Evolutionary conservation across 2,797 vertebrate genomes (phyloP).

Genomic region (Acanthurus leucopareius): DNA sequence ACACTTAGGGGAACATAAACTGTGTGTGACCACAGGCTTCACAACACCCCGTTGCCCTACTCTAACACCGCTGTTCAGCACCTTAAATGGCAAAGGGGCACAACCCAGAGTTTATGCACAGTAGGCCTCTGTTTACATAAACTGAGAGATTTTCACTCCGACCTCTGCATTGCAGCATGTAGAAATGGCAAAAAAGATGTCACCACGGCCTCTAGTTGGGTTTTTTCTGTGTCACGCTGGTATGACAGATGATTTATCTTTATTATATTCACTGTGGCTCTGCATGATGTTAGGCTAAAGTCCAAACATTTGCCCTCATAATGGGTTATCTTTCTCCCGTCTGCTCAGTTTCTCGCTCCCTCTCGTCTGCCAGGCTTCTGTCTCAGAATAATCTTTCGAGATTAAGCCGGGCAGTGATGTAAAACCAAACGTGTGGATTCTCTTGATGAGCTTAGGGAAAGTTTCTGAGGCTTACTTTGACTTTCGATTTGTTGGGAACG

Average conservation of each 20-base stretch:
- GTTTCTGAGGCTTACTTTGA: conserved; percentile 69
- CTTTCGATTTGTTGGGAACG: conserved; percentile 65
- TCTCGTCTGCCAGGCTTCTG: conserved; percentile 18
- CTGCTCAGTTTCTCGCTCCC: conserved; percentile 7
- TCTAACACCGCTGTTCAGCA: conserved; percentile 53
- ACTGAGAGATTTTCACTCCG: conserved; percentile 67
- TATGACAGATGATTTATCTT: conserved; percentile 44
- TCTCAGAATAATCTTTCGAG: conserved; percentile 66
- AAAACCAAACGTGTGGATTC: conserved; percentile 62
- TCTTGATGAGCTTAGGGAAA: conserved; percentile 73
- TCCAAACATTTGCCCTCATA: conserved; percentile 29
- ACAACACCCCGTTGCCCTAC: conserved; percentile 35
- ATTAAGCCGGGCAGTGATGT: conserved; percentile 55
- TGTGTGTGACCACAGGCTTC: conserved; percentile 56
- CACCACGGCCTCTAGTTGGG: background rate
- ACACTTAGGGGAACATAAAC: conserved; percentile 73
- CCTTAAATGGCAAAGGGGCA: conserved; percentile 77
- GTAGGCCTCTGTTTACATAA: conserved; percentile 69
- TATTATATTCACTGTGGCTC: conserved; percentile 31
- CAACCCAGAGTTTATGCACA: conserved; percentile 64
- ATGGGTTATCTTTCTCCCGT: conserved; percentile 14
- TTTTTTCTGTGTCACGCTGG: conserved; percentile 14
- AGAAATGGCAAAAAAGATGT: conserved; percentile 47
- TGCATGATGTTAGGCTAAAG: conserved; percentile 31
- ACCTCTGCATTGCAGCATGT: conserved; percentile 31